phyloP scores from a whole-genome alignment of 2,888 invertebrate species.

The Carpatolechia fugitivella region DNA sequence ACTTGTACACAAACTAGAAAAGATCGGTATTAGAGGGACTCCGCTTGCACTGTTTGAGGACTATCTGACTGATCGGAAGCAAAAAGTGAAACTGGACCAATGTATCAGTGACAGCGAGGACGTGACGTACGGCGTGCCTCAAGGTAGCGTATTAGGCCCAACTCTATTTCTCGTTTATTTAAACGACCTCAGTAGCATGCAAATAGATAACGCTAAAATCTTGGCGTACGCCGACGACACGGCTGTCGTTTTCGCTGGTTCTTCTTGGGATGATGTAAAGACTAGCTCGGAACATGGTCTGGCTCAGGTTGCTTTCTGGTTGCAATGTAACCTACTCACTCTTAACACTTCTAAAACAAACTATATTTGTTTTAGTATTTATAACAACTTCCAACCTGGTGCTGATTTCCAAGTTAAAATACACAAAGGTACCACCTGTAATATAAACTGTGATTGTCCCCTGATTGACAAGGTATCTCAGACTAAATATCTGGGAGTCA shows the following conservation, averaged over 20 bases:
- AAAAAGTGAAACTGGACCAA: neutral
- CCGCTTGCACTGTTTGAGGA: neutral
- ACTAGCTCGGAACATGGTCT: neutral
- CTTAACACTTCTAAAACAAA: neutral
- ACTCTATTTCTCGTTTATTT: neutral
- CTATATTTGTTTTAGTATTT: neutral
- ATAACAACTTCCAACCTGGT: neutral
- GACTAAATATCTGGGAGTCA: neutral
- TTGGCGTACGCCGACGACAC: neutral
- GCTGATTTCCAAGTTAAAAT: neutral
- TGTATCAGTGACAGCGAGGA: too few species aligned
- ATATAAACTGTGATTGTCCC: neutral
- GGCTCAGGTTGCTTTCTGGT: neutral
- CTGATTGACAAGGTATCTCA: neutral
- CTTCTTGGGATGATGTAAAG: neutral
- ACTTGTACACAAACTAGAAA: neutral
- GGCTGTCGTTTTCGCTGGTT: neutral
- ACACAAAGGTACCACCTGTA: neutral
- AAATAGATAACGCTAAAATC: neutral
- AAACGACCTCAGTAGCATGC: neutral
- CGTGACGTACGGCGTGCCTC: neutral
- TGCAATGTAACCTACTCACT: neutral
- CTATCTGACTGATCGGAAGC: neutral
- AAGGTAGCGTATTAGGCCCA: neutral
- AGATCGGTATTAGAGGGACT: neutral